A percentile compares a stretch with the other conserved stretches of the same genome.
phyloP scores from a whole-genome alignment of 2,113 vertebrate genomes.

The Marcusenius ussheri region DNA sequence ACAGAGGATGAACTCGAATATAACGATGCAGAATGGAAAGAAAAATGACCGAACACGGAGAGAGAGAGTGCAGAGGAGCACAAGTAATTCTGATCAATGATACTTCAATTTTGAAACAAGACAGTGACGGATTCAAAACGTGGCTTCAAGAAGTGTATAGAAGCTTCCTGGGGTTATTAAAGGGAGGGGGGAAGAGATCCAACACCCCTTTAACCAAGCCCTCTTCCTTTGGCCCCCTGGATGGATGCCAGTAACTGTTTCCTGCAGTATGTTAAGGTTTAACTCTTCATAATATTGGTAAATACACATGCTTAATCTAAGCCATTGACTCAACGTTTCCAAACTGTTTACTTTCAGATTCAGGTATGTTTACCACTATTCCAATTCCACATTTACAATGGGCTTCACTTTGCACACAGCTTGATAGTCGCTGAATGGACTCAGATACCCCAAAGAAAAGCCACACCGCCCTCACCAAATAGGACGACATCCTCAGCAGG shows the following conservation, averaged over 20 bases:
- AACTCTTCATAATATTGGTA: conserved; percentile 1
- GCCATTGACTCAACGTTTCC: not conserved
- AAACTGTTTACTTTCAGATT: conserved; percentile 11
- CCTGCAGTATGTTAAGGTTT: not conserved
- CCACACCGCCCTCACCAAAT: not conserved
- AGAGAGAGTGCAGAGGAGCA: not conserved
- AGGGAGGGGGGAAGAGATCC: not conserved
- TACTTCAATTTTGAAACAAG: conserved; percentile 21
- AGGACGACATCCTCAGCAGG: not conserved
- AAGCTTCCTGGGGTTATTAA: not conserved
- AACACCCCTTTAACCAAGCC: conserved; percentile 38
- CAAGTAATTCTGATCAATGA: conserved; percentile 7
- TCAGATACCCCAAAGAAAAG: not conserved
- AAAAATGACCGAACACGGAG: not conserved
- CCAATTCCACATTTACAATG: not conserved
- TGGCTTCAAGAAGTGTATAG: conserved; percentile 2
- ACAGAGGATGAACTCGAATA: not conserved
- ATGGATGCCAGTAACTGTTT: conserved; percentile 7
- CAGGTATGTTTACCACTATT: not conserved
- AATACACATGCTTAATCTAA: not conserved
- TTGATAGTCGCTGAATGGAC: not conserved
- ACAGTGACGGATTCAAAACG: conserved; percentile 7
- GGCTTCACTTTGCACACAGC: not conserved
- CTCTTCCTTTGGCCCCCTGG: conserved; percentile 34
- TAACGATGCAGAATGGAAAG: not conserved